phyloP scores from a whole-genome alignment of 2,797 vertebrate genomes.

The Peromyscus attwateri region DNA sequence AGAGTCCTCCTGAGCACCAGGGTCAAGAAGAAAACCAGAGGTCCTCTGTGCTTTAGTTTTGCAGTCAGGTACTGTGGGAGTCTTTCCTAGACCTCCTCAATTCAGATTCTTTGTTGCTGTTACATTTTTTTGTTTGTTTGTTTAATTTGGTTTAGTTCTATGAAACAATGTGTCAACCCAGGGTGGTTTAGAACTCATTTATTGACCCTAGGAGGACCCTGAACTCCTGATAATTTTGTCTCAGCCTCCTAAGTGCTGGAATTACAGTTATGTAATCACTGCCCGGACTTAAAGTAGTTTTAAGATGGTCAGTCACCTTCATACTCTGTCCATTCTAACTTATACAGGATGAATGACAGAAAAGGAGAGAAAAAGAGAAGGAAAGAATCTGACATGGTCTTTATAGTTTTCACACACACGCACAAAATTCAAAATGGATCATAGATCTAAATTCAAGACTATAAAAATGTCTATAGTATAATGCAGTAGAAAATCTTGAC shows the following conservation, averaged over 20 bases:
- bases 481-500: conserved; percentile 10
- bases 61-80: neutral
- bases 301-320: neutral
- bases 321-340: neutral
- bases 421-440: conserved; percentile 41
- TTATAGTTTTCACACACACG: neutral
- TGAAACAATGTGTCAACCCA: neutral
- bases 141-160: neutral
- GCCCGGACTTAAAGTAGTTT: neutral
- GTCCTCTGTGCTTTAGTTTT: neutral
- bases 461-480: conserved; percentile 59
- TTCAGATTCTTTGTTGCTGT: neutral
- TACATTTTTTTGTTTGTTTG: neutral
- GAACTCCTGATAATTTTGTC: neutral
- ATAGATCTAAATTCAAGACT: conserved; percentile 27
- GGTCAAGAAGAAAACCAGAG: conserved; percentile 9
- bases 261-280: neutral
- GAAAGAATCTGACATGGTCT: neutral
- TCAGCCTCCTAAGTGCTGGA: neutral
- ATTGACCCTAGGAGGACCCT: neutral
- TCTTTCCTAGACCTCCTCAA: neutral
- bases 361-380: neutral
- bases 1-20: neutral
- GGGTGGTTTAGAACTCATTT: neutral
- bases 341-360: neutral